Evolutionary conservation across 2,888 invertebrate genomes (phyloP), one percentile per base, ranked within the genome.

Genomic region (Eustalomyia histrio): DNA sequence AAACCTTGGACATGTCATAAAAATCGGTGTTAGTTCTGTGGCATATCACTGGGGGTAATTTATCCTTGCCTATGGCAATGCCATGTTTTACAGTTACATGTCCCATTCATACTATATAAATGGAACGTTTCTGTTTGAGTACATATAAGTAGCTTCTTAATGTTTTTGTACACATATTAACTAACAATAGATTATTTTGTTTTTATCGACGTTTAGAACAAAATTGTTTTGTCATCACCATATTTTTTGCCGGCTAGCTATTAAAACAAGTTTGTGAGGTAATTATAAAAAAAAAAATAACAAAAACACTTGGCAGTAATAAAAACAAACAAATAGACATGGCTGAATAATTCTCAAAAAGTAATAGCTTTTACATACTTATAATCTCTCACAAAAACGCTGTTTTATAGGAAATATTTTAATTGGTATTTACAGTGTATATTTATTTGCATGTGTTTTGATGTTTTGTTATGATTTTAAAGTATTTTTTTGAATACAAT

Each of bases 171-270:
- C 21, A 21, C 21, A 21, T 3, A 21, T 21, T 21, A 21, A 10
- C 29, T 33, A 39, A 63, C 47, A 52, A 50, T 60, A 53, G 9
- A 18, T 33, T 67, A 55, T 21, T 21, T 21, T 21, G 21, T n/a
- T n/a, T n/a, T n/a, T n/a, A n/a, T n/a, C n/a, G 17, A 67, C 52
- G 12, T 65, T 58, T 64, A 43, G 43, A 57, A 72, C 55, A 39
- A 73, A 65, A 50, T 57, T 65, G 57, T 55, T 53, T 73, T 57
- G 39, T 75, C 74, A 67, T 67, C 74, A 39, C 39, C 17, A 14
- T 33, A 14, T 18, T 18, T 53, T 67, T 39, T 67, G 65, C 65
- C 55, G 65, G 65, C 52, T 55, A 1, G 39, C 29, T 33, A 43
- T 7, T 0, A 16, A 39, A 64, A 52, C 39, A 1, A 35, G 65